Conservation (phyloP, 2,888 invertebrate species). For the Synanthedon vespiformis region DNA sequence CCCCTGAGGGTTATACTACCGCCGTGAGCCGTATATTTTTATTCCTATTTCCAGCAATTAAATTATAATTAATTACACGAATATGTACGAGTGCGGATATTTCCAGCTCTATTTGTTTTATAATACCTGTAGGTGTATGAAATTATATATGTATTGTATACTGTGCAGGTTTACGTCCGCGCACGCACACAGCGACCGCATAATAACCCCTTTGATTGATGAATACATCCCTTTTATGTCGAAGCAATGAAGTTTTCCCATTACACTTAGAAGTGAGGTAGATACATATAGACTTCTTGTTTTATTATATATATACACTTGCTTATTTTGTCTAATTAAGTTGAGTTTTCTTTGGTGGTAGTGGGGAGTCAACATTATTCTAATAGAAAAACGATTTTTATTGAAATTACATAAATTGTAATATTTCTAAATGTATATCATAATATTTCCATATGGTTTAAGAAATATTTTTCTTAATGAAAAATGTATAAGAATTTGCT, state of each 20-base stretch:
- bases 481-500: too few relatives aligned
- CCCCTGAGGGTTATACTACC: too few relatives aligned
- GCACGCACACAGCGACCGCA: constrained; percentile 18
- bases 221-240: constrained; percentile 22
- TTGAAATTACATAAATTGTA: too few relatives aligned
- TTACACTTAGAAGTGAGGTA: constrained; percentile 4
- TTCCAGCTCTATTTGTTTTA: background rate
- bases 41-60: too few relatives aligned
- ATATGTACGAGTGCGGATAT: too few relatives aligned
- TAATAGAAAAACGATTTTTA: too few relatives aligned
- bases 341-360: background rate
- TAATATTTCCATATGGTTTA: too few relatives aligned
- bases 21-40: too few relatives aligned
- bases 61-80: too few relatives aligned
- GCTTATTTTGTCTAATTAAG: background rate
- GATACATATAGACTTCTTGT: background rate
- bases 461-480: too few relatives aligned
- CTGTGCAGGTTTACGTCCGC: constrained; percentile 10
- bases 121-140: background rate
- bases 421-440: too few relatives aligned
- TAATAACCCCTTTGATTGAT: constrained; percentile 46
- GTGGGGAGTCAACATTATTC: too few relatives aligned
- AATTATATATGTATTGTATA: background rate
- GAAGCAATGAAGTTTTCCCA: constrained; percentile 13
- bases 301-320: background rate